Evolutionary conservation across 1,140 invertebrate species (phyloP), one percentile per base, ranked within the genome.

Genomic region (Carcinoscorpius rotundicauda): DNA sequence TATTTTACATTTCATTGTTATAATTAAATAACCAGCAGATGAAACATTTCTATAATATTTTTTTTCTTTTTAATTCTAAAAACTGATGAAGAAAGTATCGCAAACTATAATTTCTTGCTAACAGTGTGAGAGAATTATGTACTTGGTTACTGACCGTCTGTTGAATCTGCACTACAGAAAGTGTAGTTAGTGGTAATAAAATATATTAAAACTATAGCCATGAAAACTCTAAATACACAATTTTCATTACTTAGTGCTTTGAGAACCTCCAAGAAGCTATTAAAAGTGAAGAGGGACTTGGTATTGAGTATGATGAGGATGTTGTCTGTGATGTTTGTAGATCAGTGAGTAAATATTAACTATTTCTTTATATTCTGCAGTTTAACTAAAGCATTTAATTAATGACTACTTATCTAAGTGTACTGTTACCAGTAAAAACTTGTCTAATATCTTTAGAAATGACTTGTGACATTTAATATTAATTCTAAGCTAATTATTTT

Each of bases 281-380:
- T 64, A 91, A 93, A 76, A 92, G 88, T 71, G 91, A 95, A 78
- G 92, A 96, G 77, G 91, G 92, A 58, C 82, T 96, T 52, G 93
- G 93, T 55, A 94, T 97, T 70, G 94, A 97, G 76, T 97, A 91
- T 78, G 95, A 98, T 78, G 95, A 98, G 78, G 95, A 97, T 81
- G 91, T 97, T 62, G 94, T 97, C 69, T 98, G 95, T 78, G 94
- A 97, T 78, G 93, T 98, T 59, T 98, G 95, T 78, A 84, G 92
- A 78, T 96, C 92, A 72, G 86, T 88, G 79, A 83, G 82, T 81
- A 58, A n/a, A 60, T 48, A 58, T 29, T 29, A 29, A 29, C 0
- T 51, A 64, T 61, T 60, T 65, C 4, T 49, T 48, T 10, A 66
- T 61, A 4, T 58, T 62, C 29, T 60, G 52, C 48, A 59, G 11